A percentile compares a stretch with the other conserved stretches of the same genome.
phyloP scores from a whole-genome alignment of 2,888 invertebrate genomes.

The Tinea semifulvella region DNA sequence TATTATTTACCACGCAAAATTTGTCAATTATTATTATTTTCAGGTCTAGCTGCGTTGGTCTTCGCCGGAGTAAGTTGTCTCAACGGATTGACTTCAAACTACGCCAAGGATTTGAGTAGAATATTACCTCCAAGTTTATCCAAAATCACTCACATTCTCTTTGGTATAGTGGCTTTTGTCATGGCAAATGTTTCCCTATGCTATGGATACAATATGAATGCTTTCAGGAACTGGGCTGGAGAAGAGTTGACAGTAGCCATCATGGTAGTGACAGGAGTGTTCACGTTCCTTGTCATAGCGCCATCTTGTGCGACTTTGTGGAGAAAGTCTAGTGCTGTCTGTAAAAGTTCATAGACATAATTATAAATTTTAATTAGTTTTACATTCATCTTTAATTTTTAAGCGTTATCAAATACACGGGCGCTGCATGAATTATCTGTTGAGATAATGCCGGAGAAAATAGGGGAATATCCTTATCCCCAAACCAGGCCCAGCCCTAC shows the following conservation, averaged over 20 bases:
- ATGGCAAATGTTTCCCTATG: constrained; percentile 23
- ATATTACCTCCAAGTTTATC: constrained; percentile 19
- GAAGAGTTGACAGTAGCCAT: constrained; percentile 22
- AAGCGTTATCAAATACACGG: too few species aligned
- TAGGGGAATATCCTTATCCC: too few species aligned
- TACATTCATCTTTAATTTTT: too few species aligned
- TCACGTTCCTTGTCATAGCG: constrained; percentile 21
- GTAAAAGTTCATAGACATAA: not conserved
- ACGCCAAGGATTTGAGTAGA: constrained; percentile 19
- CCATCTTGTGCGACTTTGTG: constrained; percentile 18
- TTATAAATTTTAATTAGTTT: too few species aligned
- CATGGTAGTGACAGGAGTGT: constrained; percentile 22
- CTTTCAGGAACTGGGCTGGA: constrained; percentile 25
- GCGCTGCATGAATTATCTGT: too few species aligned
- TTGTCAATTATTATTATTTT: constrained; percentile 16
- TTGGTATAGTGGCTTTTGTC: constrained; percentile 22
- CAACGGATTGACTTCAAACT: constrained; percentile 23
- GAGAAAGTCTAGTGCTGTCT: constrained; percentile 11
- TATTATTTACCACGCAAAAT: too few species aligned
- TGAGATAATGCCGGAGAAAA: too few species aligned
- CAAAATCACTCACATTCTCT: constrained; percentile 23
- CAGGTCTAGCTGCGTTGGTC: constrained; percentile 24
- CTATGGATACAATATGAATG: constrained; percentile 24
- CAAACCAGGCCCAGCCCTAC: too few species aligned
- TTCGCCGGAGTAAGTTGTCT: constrained; percentile 23